Evolutionary conservation across 2,113 vertebrate species (phyloP).

Genomic region (Indicator maculatus): DNA sequence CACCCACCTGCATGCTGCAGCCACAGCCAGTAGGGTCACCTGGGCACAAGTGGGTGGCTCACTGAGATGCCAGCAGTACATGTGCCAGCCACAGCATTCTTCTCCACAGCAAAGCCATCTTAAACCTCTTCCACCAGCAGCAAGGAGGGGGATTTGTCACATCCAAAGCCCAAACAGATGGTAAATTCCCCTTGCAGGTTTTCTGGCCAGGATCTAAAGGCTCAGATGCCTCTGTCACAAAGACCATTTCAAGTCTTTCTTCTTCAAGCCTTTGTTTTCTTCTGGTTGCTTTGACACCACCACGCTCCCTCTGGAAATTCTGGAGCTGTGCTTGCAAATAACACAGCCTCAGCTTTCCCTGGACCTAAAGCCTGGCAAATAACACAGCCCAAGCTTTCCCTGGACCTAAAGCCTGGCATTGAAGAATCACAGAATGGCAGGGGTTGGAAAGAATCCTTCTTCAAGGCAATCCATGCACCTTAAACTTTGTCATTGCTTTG

Average conservation of each 20-base stretch:
- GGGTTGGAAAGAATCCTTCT: no score
- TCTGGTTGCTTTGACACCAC: conserved; percentile 38
- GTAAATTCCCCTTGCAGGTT: conserved; percentile 37
- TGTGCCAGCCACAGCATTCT: neutral
- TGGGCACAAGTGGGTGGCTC: neutral
- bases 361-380: conserved; percentile 20
- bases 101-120: neutral
- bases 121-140: neutral
- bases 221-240: conserved; percentile 19
- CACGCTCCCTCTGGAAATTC: conserved; percentile 40
- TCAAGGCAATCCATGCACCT: no score
- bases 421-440: neutral
- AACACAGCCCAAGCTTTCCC: conserved; percentile 6
- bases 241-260: neutral
- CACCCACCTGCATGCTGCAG: neutral
- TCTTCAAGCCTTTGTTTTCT: conserved; percentile 43
- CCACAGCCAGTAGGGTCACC: neutral
- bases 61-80: neutral
- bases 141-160: neutral
- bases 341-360: conserved; percentile 3
- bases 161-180: conserved; percentile 41
- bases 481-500: neutral
- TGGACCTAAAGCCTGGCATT: neutral
- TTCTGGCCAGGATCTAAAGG: conserved; percentile 10
- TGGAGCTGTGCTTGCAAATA: conserved; percentile 41